These are phyloP conservation scores for Mimas tiliae DNA, from an alignment of 2,888 invertebrate species.

Conservation along the genomic window DNA sequence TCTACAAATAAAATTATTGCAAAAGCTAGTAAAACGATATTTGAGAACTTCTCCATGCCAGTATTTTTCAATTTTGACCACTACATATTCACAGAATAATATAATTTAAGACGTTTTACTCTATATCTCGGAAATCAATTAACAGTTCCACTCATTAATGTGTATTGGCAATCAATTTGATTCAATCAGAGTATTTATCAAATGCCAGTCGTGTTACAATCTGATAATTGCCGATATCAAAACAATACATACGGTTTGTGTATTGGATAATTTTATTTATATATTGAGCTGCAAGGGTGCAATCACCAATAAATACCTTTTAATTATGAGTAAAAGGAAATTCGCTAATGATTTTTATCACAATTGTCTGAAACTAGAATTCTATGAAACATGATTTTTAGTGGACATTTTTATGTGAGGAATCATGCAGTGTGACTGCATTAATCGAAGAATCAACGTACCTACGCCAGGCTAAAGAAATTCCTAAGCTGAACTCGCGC, in stretches of 20 bases:
- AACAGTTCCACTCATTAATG: slow-evolving; percentile 25
- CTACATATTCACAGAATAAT: background rate
- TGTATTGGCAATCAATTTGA: slow-evolving; percentile 28
- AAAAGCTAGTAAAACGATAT: background rate
- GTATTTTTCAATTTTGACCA: background rate
- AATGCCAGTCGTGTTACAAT: slow-evolving; percentile 25
- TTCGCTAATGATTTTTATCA: background rate
- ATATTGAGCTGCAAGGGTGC: slow-evolving; percentile 7
- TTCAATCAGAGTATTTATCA: slow-evolving; percentile 31
- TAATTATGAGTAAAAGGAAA: background rate
- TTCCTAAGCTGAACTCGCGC: too few relatives aligned
- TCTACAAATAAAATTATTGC: background rate
- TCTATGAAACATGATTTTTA: background rate
- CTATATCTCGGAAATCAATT: slow-evolving; percentile 11
- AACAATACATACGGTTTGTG: slow-evolving; percentile 6
- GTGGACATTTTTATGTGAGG: background rate
- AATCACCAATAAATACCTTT: background rate
- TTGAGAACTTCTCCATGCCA: background rate
- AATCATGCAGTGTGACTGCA: too few relatives aligned
- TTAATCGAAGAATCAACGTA: too few relatives aligned
- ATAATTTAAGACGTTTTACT: background rate
- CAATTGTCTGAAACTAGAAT: background rate
- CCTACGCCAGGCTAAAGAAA: too few relatives aligned
- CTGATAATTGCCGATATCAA: slow-evolving; percentile 23
- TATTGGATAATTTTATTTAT: slow-evolving; percentile 22